Base-by-base conservation (phyloP, 2,113 vertebrate genomes). In the Erinaceus europaeus region DNA sequence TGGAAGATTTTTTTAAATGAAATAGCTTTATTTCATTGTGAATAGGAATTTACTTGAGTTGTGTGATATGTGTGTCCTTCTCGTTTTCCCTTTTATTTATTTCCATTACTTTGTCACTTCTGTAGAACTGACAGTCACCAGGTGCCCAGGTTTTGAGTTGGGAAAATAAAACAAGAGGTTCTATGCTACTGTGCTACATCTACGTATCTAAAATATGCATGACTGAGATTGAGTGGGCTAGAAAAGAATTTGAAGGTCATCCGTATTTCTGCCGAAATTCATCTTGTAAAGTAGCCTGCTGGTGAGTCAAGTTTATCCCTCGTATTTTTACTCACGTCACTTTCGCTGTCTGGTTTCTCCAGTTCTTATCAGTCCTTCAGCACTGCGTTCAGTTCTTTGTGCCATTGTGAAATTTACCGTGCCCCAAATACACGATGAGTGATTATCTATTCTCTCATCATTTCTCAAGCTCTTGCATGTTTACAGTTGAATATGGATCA, bases 71-170 rank as follows among this genome's bases (percentile, higher is more conserved):
- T 77, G n/a, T n/a, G n/a, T n/a, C n/a, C n/a, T n/a, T n/a, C n/a
- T n/a, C n/a, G n/a, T n/a, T n/a, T n/a, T n/a, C n/a, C 14, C n/a
- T 88, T 89, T 84, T 75, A 46, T 65, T 86, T 89, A 68, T 50
- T 83, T 44, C 53, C 15, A 83, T 29, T 76, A 13, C 36, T 68
- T 78, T 67, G 6, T 79, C 82, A 64, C 27, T 11, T 68, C 4
- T 18, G 44, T 36, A 1, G 61, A 88, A 76, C 44, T 90, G 79
- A 57, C 10, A 84, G n/a, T 81, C 18, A 81, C 29, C 15, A 77
- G 40, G 32, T 61, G 5, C 6, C 34, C 55, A 84, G 67, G 27
- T 64, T 57, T 3, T 44, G 15, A 6, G 8, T 3, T 76, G 10
- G 13, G 71, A 84, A 71, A 68, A 25, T n/a, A 13, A 78, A 85